Percentiles rank a stretch among this genome's conserved stretches.
These are phyloP conservation scores for Sakesphorus luctuosus DNA, from an alignment of 2,113 vertebrate species.

Conservation along the genomic window DNA sequence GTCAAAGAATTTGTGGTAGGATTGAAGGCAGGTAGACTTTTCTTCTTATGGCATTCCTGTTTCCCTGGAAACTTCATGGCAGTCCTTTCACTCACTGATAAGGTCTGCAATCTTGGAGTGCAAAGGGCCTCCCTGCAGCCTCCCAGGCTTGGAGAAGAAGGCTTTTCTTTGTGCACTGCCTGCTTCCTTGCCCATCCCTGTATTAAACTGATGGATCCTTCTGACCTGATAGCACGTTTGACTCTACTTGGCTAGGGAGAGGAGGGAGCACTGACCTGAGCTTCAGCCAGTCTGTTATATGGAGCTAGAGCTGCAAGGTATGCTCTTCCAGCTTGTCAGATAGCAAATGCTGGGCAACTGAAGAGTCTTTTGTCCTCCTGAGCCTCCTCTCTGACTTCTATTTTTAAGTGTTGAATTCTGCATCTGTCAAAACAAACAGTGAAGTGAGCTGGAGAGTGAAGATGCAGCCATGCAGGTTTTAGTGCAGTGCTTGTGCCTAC, in stretches of 20 bases:
- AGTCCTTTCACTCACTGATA: neutral
- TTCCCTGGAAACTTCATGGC: neutral
- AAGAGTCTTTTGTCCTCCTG: neutral
- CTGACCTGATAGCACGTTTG: neutral
- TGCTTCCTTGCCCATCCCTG: neutral
- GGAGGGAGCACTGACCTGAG: accelerated
- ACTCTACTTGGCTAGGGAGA: neutral
- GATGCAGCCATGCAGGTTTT: neutral
- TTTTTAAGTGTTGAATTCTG: neutral
- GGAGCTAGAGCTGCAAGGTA: neutral
- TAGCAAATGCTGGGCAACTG: neutral
- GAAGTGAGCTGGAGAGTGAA: accelerated
- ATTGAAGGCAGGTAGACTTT: neutral
- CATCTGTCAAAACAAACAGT: neutral
- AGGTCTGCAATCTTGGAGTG: accelerated
- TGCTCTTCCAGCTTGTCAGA: neutral
- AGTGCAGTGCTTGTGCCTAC: neutral
- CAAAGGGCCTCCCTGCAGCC: neutral
- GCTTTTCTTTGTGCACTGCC: neutral
- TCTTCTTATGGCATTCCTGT: accelerated
- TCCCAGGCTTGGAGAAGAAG: neutral
- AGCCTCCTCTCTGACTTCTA: neutral
- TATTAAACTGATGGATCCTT: neutral
- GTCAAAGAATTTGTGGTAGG: neutral
- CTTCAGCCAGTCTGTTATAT: neutral